phyloP scores from a whole-genome alignment of 92 coral and sea anemone genomes.

The Zoanthus solanderi region DNA sequence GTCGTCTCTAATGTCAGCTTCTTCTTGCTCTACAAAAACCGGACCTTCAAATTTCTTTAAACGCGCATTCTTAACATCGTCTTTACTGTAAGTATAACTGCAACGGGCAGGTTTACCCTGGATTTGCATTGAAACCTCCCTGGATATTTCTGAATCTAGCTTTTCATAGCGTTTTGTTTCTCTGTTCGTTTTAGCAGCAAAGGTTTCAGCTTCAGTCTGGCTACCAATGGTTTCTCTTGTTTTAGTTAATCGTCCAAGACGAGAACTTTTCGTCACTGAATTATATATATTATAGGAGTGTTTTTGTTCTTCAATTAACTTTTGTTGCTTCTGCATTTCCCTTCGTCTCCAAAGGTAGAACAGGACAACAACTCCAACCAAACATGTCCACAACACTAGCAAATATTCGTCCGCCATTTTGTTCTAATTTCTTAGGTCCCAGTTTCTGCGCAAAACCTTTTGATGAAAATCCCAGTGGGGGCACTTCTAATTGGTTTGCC shows the following conservation, averaged over 20 bases:
- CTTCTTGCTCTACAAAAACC: background rate
- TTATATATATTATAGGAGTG: conserved; percentile 2
- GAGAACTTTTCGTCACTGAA: conserved; percentile 1
- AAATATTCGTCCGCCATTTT: conserved; percentile 85
- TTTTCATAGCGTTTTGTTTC: background rate
- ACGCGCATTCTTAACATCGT: conserved; percentile 64
- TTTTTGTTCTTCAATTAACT: conserved; percentile 22
- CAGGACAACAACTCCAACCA: conserved; percentile 63
- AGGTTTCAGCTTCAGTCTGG: background rate
- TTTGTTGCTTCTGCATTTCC: conserved; percentile 13
- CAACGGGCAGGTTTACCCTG: background rate
- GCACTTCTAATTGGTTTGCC: no score
- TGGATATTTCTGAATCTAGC: background rate
- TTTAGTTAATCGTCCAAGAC: conserved; percentile 5
- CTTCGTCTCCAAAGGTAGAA: conserved; percentile 80
- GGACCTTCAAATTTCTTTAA: conserved; percentile 61
- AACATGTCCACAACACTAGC: conserved; percentile 70
- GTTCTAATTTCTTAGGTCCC: background rate
- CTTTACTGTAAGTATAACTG: background rate
- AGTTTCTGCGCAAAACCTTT: no score
- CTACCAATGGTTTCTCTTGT: background rate
- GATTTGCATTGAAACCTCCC: background rate
- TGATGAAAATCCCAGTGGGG: no score
- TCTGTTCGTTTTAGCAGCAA: conserved; percentile 17
- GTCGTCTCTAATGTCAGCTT: background rate